A percentile compares a stretch with the other conserved stretches of the same genome.
phyloP scores from a whole-genome alignment of 2,113 vertebrate genomes.

The Protomyctophum bolini region DNA sequence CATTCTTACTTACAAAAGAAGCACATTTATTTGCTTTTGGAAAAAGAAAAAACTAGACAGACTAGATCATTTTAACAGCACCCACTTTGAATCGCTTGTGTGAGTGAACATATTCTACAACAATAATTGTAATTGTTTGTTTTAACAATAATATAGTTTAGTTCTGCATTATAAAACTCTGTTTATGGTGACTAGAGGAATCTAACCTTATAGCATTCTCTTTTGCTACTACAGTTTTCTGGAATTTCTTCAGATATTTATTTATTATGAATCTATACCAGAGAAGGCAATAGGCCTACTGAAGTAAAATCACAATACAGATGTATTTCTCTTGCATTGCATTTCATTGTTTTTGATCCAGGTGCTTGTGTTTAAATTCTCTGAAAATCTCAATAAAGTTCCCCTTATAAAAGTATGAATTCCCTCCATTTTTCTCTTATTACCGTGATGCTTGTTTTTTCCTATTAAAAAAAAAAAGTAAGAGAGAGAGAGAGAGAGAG shows the following conservation, averaged over 20 bases:
- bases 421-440: background rate
- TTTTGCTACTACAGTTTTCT: constrained; percentile 23
- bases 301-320: constrained; percentile 3
- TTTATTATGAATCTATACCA: constrained; percentile 25
- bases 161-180: constrained; percentile 32
- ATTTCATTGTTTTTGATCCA: constrained; percentile 6
- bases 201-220: background rate
- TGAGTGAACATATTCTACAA: constrained; percentile 6
- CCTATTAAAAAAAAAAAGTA: too few relatives aligned
- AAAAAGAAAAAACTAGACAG: constrained; percentile 13
- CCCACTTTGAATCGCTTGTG: constrained; percentile 1
- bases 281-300: constrained; percentile 24
- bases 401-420: background rate
- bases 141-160: constrained; percentile 40
- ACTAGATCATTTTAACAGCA: constrained; percentile 20
- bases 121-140: constrained; percentile 16
- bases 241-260: constrained; percentile 32
- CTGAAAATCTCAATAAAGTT: constrained; percentile 52
- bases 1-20: background rate
- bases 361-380: constrained; percentile 36
- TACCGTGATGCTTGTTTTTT: too few relatives aligned
- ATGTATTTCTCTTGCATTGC: background rate
- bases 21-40: constrained; percentile 23
- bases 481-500: too few relatives aligned
- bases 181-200: constrained; percentile 11